phyloP scores from a whole-genome alignment of 2,797 vertebrate species.

The Percopsis omiscomaycus region DNA sequence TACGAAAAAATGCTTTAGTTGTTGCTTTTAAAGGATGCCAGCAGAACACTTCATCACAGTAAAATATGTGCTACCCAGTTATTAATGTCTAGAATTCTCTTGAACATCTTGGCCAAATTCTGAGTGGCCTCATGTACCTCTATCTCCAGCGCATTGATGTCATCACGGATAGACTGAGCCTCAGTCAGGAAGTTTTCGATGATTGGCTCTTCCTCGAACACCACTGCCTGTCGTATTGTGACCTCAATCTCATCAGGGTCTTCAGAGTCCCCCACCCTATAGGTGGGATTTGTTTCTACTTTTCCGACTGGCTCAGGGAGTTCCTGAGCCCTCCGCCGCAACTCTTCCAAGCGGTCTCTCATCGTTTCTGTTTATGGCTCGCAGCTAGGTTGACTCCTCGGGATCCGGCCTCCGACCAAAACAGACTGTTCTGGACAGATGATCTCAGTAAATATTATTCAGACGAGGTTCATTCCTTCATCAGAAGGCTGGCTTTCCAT shows the following conservation, averaged over 20 bases:
- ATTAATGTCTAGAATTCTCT: too few relatives aligned
- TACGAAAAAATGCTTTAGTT: too few relatives aligned
- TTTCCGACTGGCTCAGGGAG: slow-evolving; percentile 33
- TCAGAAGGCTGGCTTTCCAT: background rate
- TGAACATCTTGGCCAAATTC: too few relatives aligned
- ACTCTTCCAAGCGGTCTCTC: slow-evolving; percentile 90
- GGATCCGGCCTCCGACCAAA: background rate
- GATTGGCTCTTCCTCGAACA: slow-evolving; percentile 89
- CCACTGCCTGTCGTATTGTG: slow-evolving; percentile 81
- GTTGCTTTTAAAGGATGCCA: too few relatives aligned
- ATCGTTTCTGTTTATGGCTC: slow-evolving; percentile 54
- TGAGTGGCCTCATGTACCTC: slow-evolving; percentile 68
- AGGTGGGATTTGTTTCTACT: slow-evolving; percentile 34
- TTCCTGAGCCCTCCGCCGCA: slow-evolving; percentile 82
- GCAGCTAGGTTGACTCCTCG: slow-evolving; percentile 8
- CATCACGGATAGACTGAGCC: slow-evolving; percentile 83
- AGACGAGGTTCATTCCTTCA: background rate
- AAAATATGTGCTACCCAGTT: too few relatives aligned
- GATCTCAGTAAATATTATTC: too few relatives aligned
- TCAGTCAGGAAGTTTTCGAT: slow-evolving; percentile 85
- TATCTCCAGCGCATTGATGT: slow-evolving; percentile 79
- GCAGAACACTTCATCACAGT: too few relatives aligned
- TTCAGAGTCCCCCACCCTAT: slow-evolving; percentile 65
- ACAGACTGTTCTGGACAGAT: too few relatives aligned
- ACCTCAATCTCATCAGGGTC: slow-evolving; percentile 61